Evolutionary conservation across 2,888 invertebrate species (phyloP), one percentile per base, ranked within the genome.

Genomic region (Apotomis capreana): DNA sequence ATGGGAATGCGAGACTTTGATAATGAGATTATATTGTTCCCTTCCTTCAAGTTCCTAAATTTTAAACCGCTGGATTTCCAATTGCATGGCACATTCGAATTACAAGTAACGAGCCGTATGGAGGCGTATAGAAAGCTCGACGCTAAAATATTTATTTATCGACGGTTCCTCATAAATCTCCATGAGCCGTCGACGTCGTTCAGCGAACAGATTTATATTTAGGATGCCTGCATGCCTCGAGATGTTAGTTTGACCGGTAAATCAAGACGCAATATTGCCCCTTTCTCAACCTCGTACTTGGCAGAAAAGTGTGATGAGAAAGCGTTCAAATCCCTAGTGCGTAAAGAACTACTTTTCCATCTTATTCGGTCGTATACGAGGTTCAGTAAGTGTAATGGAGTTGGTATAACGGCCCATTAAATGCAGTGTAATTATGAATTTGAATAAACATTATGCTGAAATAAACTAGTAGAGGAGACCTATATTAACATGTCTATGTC

Each of bases 121-220:
- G 68, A 73, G 77, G 76, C 77, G 75, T 77, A 78, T 77, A 75
- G 76, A 77, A 77, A 77, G 76, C 58, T 65, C 71, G 70, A 74
- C 73, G 71, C 70, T 78, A 76, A 78, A 76, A 78, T 79, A 80
- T 81, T 78, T 76, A 78, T 78, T 73, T 77, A 72, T 64, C 36
- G 74, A 75, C 63, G 75, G 75, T 70, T 58, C 65, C 73, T 75
- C 78, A 77, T 81, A 80, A 79, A 80, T 81, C 79, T 78, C 78
- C 78, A 80, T 73, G 72, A 71, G 74, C 74, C 75, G 76, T 75
- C 77, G 77, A 74, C 76, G 74, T 74, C 76, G 74, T 74, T 77
- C 77, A 74, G 76, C 76, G 71, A 72, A 78, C 73, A 70, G 65
- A 73, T 78, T 78, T 74, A 79, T 79, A 76, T 77, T 74, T 77